These are phyloP conservation scores for Nycticryphes semicollaris DNA, from an alignment of 2,113 vertebrate species.

Conservation along the genomic window DNA sequence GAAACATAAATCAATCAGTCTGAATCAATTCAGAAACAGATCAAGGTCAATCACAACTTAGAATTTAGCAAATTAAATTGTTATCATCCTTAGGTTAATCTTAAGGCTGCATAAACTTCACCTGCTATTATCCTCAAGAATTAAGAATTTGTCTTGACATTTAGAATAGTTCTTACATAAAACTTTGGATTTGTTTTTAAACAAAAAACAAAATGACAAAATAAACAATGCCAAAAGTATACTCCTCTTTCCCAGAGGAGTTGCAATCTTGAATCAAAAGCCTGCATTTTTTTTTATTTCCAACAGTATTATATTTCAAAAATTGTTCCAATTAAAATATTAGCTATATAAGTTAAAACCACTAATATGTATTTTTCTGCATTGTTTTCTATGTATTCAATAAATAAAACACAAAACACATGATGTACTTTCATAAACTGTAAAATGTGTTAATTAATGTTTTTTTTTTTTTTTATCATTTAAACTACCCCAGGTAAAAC, in stretches of 20 bases:
- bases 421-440: neutral
- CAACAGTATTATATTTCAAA: neutral
- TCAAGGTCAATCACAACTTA: neutral
- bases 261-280: neutral
- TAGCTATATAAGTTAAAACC: neutral
- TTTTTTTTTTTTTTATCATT: too few relatives aligned
- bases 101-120: conserved; percentile 22
- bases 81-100: conserved; percentile 1
- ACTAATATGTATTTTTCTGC: neutral
- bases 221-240: conserved; percentile 5
- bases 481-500: neutral
- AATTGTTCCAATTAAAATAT: neutral
- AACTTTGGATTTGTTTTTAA: neutral
- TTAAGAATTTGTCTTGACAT: conserved; percentile 5
- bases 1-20: neutral
- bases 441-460: neutral
- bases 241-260: neutral
- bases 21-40: conserved; percentile 5
- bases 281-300: neutral
- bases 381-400: neutral
- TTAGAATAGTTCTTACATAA: conserved; percentile 15
- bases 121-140: neutral
- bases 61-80: conserved; percentile 12
- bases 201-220: neutral
- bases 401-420: neutral